Conservation (phyloP, 2,888 invertebrate species). For the Oligia latruncula region DNA sequence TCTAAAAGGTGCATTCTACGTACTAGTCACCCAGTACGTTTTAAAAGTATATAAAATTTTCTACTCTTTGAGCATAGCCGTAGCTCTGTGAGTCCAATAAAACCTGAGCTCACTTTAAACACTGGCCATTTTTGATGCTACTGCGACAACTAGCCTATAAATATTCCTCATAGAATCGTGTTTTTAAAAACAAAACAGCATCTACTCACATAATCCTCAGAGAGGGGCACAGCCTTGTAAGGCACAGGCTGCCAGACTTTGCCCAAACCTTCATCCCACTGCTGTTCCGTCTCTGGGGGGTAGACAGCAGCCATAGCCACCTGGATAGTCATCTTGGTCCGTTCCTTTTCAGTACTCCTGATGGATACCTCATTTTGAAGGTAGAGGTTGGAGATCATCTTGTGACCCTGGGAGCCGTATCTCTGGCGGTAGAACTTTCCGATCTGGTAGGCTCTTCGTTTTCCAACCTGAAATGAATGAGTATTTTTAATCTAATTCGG, state of each 20-base stretch:
- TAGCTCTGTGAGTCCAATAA: too few species aligned
- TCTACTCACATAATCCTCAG: conserved; percentile 84
- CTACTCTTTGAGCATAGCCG: too few species aligned
- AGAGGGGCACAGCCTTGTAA: conserved; percentile 79
- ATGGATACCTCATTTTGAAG: conserved; percentile 78
- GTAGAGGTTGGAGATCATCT: conserved; percentile 80
- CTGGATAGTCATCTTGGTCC: conserved; percentile 85
- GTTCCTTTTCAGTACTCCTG: conserved; percentile 84
- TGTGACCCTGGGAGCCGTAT: conserved; percentile 76
- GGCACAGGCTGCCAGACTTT: conserved; percentile 86
- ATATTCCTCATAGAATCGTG: too few species aligned
- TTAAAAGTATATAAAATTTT: too few species aligned
- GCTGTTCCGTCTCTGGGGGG: conserved; percentile 83
- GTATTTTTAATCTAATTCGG: not conserved
- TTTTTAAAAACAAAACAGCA: not conserved
- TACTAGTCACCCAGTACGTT: too few species aligned
- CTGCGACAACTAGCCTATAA: too few species aligned
- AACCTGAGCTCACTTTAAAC: too few species aligned
- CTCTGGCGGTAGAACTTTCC: conserved; percentile 81
- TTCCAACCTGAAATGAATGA: conserved; percentile 76
- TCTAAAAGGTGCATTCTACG: too few species aligned
- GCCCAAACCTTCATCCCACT: conserved; percentile 84
- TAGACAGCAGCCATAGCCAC: conserved; percentile 84
- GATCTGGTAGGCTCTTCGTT: conserved; percentile 80
- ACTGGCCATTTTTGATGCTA: too few species aligned